phyloP scores from a whole-genome alignment of 2,113 vertebrate genomes.

The Passerina amoena region DNA sequence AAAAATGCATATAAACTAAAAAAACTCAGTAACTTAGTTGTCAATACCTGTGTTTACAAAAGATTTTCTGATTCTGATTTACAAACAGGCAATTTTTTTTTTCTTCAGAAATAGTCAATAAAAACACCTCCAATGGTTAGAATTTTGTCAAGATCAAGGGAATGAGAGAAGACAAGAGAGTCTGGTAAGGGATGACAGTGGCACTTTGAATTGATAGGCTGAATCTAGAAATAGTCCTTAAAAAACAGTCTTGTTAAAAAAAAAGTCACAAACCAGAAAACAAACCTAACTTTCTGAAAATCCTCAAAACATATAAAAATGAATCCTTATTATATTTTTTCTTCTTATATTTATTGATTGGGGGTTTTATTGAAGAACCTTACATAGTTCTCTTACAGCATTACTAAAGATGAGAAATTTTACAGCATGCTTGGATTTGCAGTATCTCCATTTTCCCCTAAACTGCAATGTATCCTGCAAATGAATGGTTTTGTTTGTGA shows the following conservation, averaged over 20 bases:
- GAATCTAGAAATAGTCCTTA: neutral
- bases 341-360: neutral
- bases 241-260: neutral
- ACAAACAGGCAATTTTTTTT: neutral
- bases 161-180: neutral
- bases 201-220: neutral
- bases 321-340: neutral
- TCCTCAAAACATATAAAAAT: neutral
- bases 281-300: accelerated
- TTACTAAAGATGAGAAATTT: neutral
- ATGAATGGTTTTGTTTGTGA: neutral
- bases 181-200: neutral
- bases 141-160: neutral
- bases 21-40: neutral
- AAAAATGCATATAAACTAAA: neutral
- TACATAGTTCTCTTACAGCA: neutral
- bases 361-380: neutral
- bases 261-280: neutral
- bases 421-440: neutral
- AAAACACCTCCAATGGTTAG: neutral
- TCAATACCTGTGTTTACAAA: neutral
- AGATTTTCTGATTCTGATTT: neutral
- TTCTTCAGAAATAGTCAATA: neutral
- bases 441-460: neutral
- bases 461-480: neutral